Conservation (phyloP, 2,113 vertebrate species). For the Nesoenas mayeri region DNA sequence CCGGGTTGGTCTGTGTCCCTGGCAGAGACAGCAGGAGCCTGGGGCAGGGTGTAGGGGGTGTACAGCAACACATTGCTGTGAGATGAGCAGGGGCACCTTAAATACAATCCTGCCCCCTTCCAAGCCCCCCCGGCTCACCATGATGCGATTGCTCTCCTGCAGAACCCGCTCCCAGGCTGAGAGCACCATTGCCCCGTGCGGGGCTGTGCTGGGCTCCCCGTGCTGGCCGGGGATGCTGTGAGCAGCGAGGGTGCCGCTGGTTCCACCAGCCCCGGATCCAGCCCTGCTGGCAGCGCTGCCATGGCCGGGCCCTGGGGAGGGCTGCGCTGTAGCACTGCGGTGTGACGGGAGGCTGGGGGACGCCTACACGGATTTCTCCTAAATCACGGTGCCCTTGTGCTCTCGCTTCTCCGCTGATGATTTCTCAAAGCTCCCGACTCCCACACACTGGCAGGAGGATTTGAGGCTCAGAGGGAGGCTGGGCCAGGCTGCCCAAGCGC, state of each 20-base stretch:
- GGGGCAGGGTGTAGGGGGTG: rapidly evolving
- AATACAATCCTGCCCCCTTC: not conserved
- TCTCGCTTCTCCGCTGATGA: not conserved
- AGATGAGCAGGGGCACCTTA: not conserved
- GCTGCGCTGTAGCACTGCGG: not conserved
- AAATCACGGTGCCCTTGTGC: not conserved
- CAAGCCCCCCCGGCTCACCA: rapidly evolving
- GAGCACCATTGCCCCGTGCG: rapidly evolving
- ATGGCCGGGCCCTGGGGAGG: rapidly evolving
- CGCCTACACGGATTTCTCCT: not conserved
- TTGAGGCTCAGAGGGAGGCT: not conserved
- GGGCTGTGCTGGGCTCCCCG: not conserved
- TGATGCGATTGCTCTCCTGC: rapidly evolving
- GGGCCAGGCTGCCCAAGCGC: not conserved
- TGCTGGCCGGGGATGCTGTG: not conserved
- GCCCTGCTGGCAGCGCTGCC: no score
- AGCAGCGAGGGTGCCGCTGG: not conserved
- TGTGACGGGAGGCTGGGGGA: not conserved
- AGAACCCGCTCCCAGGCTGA: not conserved
- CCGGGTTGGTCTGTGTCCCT: rapidly evolving
- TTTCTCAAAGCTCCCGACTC: not conserved
- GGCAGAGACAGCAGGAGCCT: not conserved
- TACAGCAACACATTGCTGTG: rapidly evolving
- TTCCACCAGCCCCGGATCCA: not conserved
- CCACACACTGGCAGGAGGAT: not conserved